Conservation (phyloP, 2,797 vertebrate species). For the Bryconaethiops microstoma region DNA sequence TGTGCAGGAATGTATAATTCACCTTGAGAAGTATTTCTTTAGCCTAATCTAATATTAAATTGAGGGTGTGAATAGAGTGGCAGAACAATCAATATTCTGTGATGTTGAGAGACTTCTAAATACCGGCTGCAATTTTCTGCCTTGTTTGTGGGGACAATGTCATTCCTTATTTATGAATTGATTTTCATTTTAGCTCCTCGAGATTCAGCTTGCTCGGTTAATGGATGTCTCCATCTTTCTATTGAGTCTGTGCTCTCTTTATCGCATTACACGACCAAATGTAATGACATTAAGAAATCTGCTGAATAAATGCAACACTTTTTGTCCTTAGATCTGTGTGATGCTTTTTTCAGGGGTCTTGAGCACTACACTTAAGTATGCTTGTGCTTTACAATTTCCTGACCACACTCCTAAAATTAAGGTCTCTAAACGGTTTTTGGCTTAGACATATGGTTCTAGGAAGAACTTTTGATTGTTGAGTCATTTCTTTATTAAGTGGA, state of each 20-base stretch:
- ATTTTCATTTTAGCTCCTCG: conserved; percentile 61
- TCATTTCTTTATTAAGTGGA: not conserved
- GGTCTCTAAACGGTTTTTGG: not conserved
- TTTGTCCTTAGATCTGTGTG: conserved; percentile 42
- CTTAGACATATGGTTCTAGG: not conserved
- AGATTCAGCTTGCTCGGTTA: conserved; percentile 51
- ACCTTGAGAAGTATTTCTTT: conserved; percentile 64
- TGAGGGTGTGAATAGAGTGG: conserved; percentile 57
- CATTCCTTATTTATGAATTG: conserved; percentile 66
- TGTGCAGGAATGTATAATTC: conserved; percentile 61
- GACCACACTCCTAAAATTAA: not conserved
- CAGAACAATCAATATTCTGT: conserved; percentile 61
- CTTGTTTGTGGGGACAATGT: conserved; percentile 59
- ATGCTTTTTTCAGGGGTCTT: conserved; percentile 27
- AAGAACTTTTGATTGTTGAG: not conserved
- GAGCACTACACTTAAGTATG: not conserved
- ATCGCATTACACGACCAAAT: conserved; percentile 33
- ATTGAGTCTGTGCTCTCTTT: conserved; percentile 33
- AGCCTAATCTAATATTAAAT: conserved; percentile 62
- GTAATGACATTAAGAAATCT: conserved; percentile 45
- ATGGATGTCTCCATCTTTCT: conserved; percentile 55
- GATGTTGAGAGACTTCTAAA: conserved; percentile 64
- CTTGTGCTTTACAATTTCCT: not conserved
- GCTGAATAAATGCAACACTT: conserved; percentile 43
- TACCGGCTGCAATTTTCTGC: conserved; percentile 59